Evolutionary conservation across 2,888 invertebrate genomes (phyloP), one percentile per base, ranked within the genome.

Genomic region (Drosophila infuscata): DNA sequence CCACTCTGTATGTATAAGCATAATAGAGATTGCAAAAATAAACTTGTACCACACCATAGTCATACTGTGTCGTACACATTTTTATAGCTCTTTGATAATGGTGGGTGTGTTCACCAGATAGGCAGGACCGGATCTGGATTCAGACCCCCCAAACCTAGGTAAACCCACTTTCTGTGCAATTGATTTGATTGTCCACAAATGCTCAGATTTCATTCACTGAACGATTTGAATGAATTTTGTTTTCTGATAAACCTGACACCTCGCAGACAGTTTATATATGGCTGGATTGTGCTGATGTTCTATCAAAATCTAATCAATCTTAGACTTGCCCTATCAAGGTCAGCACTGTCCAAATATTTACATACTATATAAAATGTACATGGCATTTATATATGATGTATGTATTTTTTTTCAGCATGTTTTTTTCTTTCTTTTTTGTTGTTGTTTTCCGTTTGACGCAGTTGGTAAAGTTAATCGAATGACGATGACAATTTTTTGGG

Each of bases 301-400:
- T 56, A 58, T 8, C 38, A 49, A 68, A 59, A 51, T 70, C 72
- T 73, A 85, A 90, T 90, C 88, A 76, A 70, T 60, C 56, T 65
- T 65, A 25, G 62, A 53, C 53, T 65, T 59, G 9, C 29, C 54
- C 9, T 53, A 56, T 71, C 70, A 90, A 82, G 86, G 89, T 82
- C 61, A 88, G 67, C 6, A 20, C 17, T 48, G 58, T 3, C 12
- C 29, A 51, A 29, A 72, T 41, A 49, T 70, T 48, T 80, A 58
- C 70, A n/a, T 30, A 6, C 6, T 46, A 29, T 41, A 25, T 54
- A 71, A 59, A 43, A 43, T 43, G 11, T 43, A 65, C 6, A 51
- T 29, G 38, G 9, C 20, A 46, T 30, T 54, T 46, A 36, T 32
- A 33, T 30, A 61, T 57, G 5, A 48, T 63, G 9, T 25, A 43